Percentiles rank a stretch among this genome's conserved stretches.
These are phyloP conservation scores for Mycalesis mineus DNA, from an alignment of 2,888 invertebrate genomes.

Conservation along the genomic window DNA sequence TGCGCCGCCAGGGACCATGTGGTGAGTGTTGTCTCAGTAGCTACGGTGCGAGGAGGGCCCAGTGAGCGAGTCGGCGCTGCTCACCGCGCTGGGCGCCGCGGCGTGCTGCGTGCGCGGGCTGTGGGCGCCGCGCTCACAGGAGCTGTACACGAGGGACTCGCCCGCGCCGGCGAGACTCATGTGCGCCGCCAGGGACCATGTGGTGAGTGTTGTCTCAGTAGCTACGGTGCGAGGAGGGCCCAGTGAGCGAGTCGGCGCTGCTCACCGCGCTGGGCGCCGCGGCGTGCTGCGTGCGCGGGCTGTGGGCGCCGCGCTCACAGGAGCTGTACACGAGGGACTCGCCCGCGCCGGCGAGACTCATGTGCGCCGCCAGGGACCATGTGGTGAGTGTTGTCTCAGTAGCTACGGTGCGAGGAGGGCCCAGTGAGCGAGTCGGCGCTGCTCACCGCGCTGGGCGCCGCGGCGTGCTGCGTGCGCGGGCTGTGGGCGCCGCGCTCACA, in stretches of 20 bases:
- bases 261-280: conserved; percentile 62
- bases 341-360: conserved; percentile 82
- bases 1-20: conserved; percentile 91
- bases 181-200: conserved; percentile 91
- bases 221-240: conserved; percentile 49
- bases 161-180: conserved; percentile 84
- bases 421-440: conserved; percentile 35
- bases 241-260: conserved; percentile 35
- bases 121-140: conserved; percentile 92
- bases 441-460: conserved; percentile 54
- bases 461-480: conserved; percentile 90
- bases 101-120: conserved; percentile 92
- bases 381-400: conserved; percentile 81
- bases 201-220: conserved; percentile 76
- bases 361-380: conserved; percentile 92
- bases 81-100: conserved; percentile 61
- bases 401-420: conserved; percentile 52
- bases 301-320: conserved; percentile 93
- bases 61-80: conserved; percentile 36
- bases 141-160: conserved; percentile 86
- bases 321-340: conserved; percentile 87
- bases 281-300: conserved; percentile 90
- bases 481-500: conserved; percentile 94
- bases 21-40: conserved; percentile 69
- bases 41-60: conserved; percentile 48